A percentile compares a stretch with the other conserved stretches of the same genome.
Evolutionary conservation across 2,797 vertebrate genomes (phyloP).

Genomic region (Urophycis tenuis): DNA sequence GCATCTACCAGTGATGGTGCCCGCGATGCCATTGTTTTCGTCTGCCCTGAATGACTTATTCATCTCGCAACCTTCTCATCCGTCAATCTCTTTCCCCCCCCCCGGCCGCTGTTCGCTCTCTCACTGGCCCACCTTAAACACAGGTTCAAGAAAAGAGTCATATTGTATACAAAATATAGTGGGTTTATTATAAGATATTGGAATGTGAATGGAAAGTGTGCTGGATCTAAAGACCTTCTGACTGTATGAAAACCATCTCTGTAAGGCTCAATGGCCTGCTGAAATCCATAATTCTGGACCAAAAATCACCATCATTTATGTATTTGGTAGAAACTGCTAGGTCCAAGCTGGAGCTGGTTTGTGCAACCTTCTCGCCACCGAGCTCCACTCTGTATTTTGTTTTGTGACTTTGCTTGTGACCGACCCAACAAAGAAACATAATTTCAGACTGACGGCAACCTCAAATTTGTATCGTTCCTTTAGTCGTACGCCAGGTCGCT

Average conservation of each 20-base stretch:
- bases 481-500: not conserved
- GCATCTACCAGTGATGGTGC: too few relatives aligned
- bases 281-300: not conserved
- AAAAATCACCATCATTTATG: not conserved
- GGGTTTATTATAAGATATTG: not conserved
- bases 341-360: not conserved
- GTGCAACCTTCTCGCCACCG: not conserved
- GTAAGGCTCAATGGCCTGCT: not conserved
- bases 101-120: too few relatives aligned
- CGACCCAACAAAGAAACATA: not conserved
- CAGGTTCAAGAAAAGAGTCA: not conserved
- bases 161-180: not conserved
- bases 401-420: conserved; percentile 10
- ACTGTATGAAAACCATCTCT: not conserved
- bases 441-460: not conserved
- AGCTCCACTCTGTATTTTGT: conserved; percentile 6
- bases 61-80: not conserved
- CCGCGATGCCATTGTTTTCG: not conserved
- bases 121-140: not conserved
- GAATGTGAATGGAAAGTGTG: not conserved
- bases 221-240: not conserved
- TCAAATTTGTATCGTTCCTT: not conserved
- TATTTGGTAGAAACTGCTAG: not conserved
- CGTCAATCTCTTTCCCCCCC: not conserved
- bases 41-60: not conserved